phyloP scores from a whole-genome alignment of 2,797 vertebrate genomes.

The Premnoplex brunnescens region DNA sequence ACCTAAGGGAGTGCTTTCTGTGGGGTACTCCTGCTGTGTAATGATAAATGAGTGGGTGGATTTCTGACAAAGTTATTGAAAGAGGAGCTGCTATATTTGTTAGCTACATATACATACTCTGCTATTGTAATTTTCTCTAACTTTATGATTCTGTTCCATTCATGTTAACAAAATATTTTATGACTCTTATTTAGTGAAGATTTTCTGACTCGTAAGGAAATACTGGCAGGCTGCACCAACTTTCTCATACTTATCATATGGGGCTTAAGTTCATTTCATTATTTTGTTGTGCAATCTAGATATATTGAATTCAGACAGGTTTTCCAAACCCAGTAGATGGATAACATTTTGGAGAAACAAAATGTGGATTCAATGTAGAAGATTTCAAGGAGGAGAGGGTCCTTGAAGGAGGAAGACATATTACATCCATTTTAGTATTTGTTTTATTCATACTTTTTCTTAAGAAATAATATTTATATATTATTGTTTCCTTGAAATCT shows the following conservation, averaged over 20 bases:
- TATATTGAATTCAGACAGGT: background rate
- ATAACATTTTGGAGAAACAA: background rate
- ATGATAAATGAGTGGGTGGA: background rate
- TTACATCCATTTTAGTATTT: background rate
- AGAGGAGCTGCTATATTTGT: background rate
- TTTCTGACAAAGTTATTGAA: background rate
- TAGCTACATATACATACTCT: background rate
- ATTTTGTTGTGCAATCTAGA: background rate
- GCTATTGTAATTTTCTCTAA: background rate
- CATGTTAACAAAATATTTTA: background rate
- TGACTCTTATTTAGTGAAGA: background rate
- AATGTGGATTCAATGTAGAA: background rate
- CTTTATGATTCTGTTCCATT: background rate
- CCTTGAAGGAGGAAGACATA: background rate
- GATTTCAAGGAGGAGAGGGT: background rate
- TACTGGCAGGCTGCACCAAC: background rate
- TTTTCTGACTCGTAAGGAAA: background rate
- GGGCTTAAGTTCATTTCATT: background rate
- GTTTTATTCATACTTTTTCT: background rate
- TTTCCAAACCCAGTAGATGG: background rate
- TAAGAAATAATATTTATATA: background rate
- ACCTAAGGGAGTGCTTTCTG: background rate
- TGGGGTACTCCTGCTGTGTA: accelerated
- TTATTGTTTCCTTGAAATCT: background rate
- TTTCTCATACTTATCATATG: background rate